A percentile compares a stretch with the other conserved stretches of the same genome.
Evolutionary conservation across 2,888 invertebrate genomes (phyloP).

Genomic region (Amphipyra tragopoginis): DNA sequence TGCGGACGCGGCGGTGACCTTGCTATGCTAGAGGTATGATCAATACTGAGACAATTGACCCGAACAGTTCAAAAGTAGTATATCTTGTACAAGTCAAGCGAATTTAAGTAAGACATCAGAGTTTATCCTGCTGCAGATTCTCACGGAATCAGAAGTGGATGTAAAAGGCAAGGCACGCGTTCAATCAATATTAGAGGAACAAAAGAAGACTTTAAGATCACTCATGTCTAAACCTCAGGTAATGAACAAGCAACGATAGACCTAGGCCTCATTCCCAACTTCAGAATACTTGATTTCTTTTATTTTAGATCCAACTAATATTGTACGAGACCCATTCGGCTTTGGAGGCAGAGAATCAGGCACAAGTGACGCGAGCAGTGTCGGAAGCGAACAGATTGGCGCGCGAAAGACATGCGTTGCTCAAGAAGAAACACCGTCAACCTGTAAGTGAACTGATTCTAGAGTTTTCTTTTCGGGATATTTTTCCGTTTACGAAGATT

Average conservation of each 20-base stretch:
- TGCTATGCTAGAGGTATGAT: conserved; percentile 92
- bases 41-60: neutral
- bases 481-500: no score
- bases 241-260: conserved; percentile 16
- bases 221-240: conserved; percentile 95
- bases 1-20: conserved; percentile 94
- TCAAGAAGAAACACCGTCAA: conserved; percentile 76
- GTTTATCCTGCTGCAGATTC: conserved; percentile 71
- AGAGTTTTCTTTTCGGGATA: neutral
- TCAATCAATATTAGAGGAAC: conserved; percentile 92
- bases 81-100: no score
- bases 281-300: neutral
- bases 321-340: conserved; percentile 95
- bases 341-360: conserved; percentile 93
- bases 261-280: neutral
- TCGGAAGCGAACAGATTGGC: conserved; percentile 93
- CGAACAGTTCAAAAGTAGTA: no score
- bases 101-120: neutral
- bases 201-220: conserved; percentile 92
- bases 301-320: conserved; percentile 92
- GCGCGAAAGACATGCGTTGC: conserved; percentile 91
- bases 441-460: conserved; percentile 57
- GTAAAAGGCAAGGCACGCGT: conserved; percentile 91
- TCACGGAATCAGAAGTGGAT: conserved; percentile 92
- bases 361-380: conserved; percentile 92